Evolutionary conservation across 2,797 vertebrate genomes (phyloP), one percentile per base, ranked within the genome.

Genomic region (Xerus rutilus): DNA sequence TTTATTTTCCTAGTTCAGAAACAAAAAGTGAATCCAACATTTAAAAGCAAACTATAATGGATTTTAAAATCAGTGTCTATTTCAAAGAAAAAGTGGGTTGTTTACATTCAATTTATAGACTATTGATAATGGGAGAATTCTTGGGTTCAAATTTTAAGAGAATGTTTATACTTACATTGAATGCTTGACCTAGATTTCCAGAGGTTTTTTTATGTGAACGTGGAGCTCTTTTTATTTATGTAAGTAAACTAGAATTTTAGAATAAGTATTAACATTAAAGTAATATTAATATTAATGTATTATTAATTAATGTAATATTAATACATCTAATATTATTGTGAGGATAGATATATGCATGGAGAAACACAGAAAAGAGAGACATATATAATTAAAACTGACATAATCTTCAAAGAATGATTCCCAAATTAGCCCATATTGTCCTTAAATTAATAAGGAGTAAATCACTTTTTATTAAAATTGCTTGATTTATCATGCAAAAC

Each of bases 31-130:
- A 73, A 82, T 21, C 18, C 5, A 59, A 32, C 28, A 87, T 86
- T 95, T 52, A 32, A 88, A 91, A 45, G 32, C 2, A 77, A 90
- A 47, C 1, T 57, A 52, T 45, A 72, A 54, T 45, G 47, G 54
- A 47, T 74, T 79, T 64, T 25, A 86, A 64, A 39, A 15, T 23
- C 35, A 72, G 15, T 74, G 32, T 25, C 0, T 18, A 76, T 17
- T 76, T 94, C 76, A 90, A 70, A 94, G 10, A 7, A 72, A 81
- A 91, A 86, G 83, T 72, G 39, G 54, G 62, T 83, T 83, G 5
- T 10, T 9, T 6, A 81, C 13, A 76, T 39, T 89, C 54, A 69
- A 70, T 81, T 94, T 76, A 69, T 13, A 86, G 45, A 47, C 54
- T 23, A 43, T 3, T 70, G 15, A 77, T 62, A 77, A 70, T 49